These are phyloP conservation scores for Phyllostomus discolor DNA, from an alignment of 2,113 vertebrate species.

Conservation along the genomic window DNA sequence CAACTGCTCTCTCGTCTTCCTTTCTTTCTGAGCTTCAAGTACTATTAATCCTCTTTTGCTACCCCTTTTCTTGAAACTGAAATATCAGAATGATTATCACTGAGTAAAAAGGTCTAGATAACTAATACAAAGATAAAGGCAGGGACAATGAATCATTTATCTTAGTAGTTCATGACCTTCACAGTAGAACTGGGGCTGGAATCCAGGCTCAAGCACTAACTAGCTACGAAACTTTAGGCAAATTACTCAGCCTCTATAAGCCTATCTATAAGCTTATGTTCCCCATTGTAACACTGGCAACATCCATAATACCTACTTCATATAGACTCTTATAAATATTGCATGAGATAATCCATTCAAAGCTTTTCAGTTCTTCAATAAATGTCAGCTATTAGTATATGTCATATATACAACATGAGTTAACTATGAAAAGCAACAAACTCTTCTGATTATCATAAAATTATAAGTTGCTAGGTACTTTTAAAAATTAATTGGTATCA, in stretches of 20 bases:
- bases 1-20: not conserved
- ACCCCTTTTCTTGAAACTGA: constrained; percentile 1
- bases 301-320: not conserved
- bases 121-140: not conserved
- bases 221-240: not conserved
- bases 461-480: not conserved
- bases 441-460: not conserved
- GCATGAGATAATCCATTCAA: not conserved
- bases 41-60: not conserved
- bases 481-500: not conserved
- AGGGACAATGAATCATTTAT: not conserved
- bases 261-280: not conserved
- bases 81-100: not conserved
- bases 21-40: not conserved
- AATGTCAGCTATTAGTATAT: not conserved
- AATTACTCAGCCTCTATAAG: not conserved
- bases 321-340: not conserved
- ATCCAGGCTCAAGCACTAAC: not conserved
- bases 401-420: not conserved
- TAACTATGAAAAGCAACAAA: constrained; percentile 2
- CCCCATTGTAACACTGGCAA: not conserved
- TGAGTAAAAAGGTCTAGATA: not conserved
- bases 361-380: not conserved
- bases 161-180: not conserved
- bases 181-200: not conserved